These are phyloP conservation scores for Sturnira hondurensis DNA, from an alignment of 2,113 vertebrate genomes.

Conservation along the genomic window DNA sequence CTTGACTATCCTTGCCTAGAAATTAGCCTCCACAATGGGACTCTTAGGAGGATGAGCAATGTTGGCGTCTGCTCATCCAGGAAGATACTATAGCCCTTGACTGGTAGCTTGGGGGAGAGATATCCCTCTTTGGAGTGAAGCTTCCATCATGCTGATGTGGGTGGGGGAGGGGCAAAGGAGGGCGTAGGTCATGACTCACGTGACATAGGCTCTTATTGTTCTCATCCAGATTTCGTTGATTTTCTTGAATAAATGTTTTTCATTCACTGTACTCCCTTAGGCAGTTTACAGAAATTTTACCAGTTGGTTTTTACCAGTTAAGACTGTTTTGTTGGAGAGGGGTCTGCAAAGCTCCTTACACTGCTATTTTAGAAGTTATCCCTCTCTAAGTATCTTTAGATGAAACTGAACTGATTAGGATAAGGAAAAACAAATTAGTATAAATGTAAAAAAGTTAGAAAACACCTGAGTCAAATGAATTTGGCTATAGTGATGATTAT, in stretches of 20 bases:
- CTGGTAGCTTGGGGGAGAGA: background rate
- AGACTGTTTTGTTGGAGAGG: background rate
- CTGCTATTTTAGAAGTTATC: background rate
- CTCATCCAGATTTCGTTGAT: background rate
- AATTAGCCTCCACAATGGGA: background rate
- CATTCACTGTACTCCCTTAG: background rate
- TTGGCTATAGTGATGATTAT: conserved; percentile 46
- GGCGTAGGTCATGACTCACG: background rate
- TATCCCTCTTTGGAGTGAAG: background rate
- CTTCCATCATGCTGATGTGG: background rate
- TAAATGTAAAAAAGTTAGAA: conserved; percentile 15
- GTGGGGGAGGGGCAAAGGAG: background rate
- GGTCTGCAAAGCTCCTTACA: background rate
- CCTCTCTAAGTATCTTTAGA: conserved; percentile 12
- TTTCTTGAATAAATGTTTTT: conserved; percentile 24
- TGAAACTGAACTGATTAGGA: background rate
- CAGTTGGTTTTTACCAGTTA: background rate
- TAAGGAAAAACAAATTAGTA: conserved; percentile 37
- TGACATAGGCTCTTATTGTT: background rate
- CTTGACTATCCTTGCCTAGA: background rate
- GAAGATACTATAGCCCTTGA: background rate
- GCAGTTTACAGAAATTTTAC: background rate
- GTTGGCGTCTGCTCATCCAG: background rate
- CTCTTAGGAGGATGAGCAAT: background rate
- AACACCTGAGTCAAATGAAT: conserved; percentile 36